A percentile compares a stretch with the other conserved stretches of the same genome.
Evolutionary conservation across 92 coral and sea anemone genomes (phyloP).

Genomic region (Umimayanthus chanpuru): DNA sequence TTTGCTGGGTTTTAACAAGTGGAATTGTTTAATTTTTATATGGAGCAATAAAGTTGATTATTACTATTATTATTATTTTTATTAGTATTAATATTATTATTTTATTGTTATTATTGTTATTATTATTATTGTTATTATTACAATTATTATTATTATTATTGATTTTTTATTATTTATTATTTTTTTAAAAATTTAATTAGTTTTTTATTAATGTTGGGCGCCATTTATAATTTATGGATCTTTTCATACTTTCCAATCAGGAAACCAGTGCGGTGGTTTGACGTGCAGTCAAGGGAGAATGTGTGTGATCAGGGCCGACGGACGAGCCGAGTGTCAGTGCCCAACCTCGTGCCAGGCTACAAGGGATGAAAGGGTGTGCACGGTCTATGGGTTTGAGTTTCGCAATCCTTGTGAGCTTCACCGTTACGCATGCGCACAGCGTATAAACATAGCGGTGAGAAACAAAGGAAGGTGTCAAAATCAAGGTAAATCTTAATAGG

Average conservation of each 20-base stretch:
- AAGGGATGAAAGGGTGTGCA: slow-evolving; percentile 50
- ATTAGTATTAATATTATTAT: too few relatives aligned
- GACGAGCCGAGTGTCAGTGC: slow-evolving; percentile 53
- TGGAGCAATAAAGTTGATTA: too few relatives aligned
- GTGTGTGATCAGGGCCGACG: slow-evolving; percentile 38
- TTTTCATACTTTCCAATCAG: background rate
- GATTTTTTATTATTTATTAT: too few relatives aligned
- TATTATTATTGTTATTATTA: too few relatives aligned
- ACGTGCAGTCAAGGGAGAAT: slow-evolving; percentile 55
- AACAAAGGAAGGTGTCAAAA: slow-evolving; percentile 51
- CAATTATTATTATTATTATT: too few relatives aligned
- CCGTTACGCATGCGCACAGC: slow-evolving; percentile 51
- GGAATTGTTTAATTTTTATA: too few relatives aligned
- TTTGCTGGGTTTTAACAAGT: too few relatives aligned
- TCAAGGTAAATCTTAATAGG: background rate
- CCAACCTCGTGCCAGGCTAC: slow-evolving; percentile 46
- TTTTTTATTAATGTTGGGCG: background rate
- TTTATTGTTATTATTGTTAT: too few relatives aligned
- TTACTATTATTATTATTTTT: too few relatives aligned
- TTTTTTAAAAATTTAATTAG: too few relatives aligned
- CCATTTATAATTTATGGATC: background rate
- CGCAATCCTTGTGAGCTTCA: slow-evolving; percentile 55
- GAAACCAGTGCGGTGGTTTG: slow-evolving; percentile 26
- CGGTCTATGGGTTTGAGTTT: slow-evolving; percentile 52
- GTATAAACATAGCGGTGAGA: slow-evolving; percentile 50